These are phyloP conservation scores for Marasmarcha lunaedactyla DNA, from an alignment of 2,888 invertebrate species.

Conservation along the genomic window DNA sequence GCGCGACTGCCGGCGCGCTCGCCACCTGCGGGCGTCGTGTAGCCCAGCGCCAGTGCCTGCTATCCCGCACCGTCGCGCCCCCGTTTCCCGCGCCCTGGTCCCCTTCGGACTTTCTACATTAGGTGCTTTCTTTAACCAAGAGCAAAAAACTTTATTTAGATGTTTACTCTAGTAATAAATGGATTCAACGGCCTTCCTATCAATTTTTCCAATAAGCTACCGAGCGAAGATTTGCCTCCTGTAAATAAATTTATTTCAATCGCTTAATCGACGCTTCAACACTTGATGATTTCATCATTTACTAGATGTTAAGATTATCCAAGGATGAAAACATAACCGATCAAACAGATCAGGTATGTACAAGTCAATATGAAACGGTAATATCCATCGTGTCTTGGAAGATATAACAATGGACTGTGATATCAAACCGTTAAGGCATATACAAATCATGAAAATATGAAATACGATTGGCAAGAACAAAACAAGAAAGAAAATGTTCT, in stretches of 20 bases:
- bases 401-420: no score
- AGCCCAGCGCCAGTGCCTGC: conserved; percentile 20
- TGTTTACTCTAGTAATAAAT: conserved; percentile 26
- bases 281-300: background rate
- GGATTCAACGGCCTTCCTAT: conserved; percentile 23
- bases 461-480: no score
- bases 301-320: no score
- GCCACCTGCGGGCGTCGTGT: conserved; percentile 51
- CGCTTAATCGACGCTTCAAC: conserved; percentile 47
- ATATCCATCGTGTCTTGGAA: no score
- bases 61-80: conserved; percentile 12
- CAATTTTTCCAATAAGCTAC: conserved; percentile 13
- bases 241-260: conserved; percentile 42
- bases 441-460: no score
- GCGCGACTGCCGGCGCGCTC: conserved; percentile 47
- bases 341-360: no score
- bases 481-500: no score
- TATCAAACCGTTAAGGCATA: no score
- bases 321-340: no score
- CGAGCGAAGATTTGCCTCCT: conserved; percentile 32
- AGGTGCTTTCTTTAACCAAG: conserved; percentile 23
- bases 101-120: conserved; percentile 19
- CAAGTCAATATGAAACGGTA: no score
- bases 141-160: conserved; percentile 19
- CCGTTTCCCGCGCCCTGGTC: conserved; percentile 27